A percentile compares a stretch with the other conserved stretches of the same genome.
These are phyloP conservation scores for Coremacera marginata DNA, from an alignment of 2,888 invertebrate genomes.

Conservation along the genomic window DNA sequence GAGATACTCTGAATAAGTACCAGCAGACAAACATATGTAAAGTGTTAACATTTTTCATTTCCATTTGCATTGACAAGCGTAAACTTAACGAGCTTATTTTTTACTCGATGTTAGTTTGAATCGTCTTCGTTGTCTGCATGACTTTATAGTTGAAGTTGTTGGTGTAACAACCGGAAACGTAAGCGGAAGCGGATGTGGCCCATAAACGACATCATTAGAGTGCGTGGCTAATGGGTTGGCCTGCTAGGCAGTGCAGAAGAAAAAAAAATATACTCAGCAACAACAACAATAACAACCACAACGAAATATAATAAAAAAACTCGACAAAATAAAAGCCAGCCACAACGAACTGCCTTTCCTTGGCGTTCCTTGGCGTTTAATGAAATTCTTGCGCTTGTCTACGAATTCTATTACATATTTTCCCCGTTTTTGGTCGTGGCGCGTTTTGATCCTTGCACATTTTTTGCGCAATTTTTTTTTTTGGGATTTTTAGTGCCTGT, in stretches of 20 bases:
- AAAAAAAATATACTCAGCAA: background rate
- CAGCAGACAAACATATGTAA: background rate
- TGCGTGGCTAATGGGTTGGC: slow-evolving; percentile 28
- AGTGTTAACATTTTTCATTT: background rate
- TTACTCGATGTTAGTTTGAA: background rate
- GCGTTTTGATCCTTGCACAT: background rate
- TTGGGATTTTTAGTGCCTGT: background rate
- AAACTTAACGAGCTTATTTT: slow-evolving; percentile 12
- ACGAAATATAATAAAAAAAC: slow-evolving; percentile 10
- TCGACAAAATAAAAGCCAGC: background rate
- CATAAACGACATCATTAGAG: slow-evolving; percentile 39
- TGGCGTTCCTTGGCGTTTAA: slow-evolving; percentile 7
- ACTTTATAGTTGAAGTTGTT: background rate
- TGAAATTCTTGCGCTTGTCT: slow-evolving; percentile 11
- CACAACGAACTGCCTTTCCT: slow-evolving; percentile 22
- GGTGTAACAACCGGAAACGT: slow-evolving; percentile 27
- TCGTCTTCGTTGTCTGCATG: background rate
- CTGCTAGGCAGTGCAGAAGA: background rate
- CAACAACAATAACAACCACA: slow-evolving; percentile 45
- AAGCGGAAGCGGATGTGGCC: slow-evolving; percentile 39
- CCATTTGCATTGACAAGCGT: background rate
- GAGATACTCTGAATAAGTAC: background rate
- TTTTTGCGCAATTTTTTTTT: background rate
- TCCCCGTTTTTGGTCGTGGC: background rate
- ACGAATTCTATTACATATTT: background rate